A percentile compares a stretch with the other conserved stretches of the same genome.
Conservation (phyloP, 2,797 vertebrate species). For the Eupleurogrammus muticus region DNA sequence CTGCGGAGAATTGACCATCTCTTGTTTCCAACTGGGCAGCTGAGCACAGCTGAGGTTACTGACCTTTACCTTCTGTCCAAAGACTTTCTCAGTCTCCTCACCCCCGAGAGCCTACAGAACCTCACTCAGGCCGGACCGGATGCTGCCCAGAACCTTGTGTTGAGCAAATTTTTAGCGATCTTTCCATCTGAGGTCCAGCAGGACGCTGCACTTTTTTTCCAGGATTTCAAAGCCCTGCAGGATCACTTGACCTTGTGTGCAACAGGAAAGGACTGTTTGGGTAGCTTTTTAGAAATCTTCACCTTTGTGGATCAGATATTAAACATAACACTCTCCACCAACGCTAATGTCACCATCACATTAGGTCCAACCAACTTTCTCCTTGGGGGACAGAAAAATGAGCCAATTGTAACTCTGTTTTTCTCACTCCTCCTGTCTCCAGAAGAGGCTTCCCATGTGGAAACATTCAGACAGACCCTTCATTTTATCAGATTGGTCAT, state of each 20-base stretch:
- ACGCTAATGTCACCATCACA: conserved; percentile 41
- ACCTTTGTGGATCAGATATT: conserved; percentile 64
- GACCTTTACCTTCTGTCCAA: conserved; percentile 49
- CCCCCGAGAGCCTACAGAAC: conserved; percentile 59
- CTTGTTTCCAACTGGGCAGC: conserved; percentile 38
- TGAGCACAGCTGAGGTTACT: conserved; percentile 50
- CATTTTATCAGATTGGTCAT: conserved; percentile 69
- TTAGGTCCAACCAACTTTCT: conserved; percentile 27
- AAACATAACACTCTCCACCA: conserved; percentile 37
- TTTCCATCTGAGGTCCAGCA: conserved; percentile 64
- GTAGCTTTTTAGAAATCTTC: conserved; percentile 67
- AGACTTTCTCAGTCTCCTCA: conserved; percentile 71
- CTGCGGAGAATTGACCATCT: conserved; percentile 50
- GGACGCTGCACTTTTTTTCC: conserved; percentile 57
- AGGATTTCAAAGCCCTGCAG: conserved; percentile 67
- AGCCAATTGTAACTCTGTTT: conserved; percentile 55
- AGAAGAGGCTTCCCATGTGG: conserved; percentile 44
- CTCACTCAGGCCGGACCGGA: conserved; percentile 63
- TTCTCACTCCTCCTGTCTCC: conserved; percentile 70
- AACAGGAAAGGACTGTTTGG: conserved; percentile 67
- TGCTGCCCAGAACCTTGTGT: conserved; percentile 59
- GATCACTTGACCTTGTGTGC: conserved; percentile 59
- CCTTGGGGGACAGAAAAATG: conserved; percentile 32
- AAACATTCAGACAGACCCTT: conserved; percentile 62
- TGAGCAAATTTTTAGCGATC: conserved; percentile 58